Percentiles rank a stretch among this genome's conserved stretches.
Conservation (phyloP, 2,113 vertebrate species). For the Pungitius pungitius region DNA sequence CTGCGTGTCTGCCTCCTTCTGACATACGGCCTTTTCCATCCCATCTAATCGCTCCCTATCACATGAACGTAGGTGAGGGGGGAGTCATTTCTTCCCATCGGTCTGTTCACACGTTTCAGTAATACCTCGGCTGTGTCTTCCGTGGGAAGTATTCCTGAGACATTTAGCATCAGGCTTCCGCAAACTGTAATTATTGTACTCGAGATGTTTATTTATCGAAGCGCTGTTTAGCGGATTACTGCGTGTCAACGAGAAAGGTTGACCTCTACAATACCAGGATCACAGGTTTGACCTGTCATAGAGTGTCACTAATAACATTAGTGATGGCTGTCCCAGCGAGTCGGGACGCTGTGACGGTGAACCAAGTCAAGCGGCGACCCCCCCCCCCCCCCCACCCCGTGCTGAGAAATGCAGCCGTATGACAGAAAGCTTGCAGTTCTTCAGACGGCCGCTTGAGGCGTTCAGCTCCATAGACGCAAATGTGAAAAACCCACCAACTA, state of each 20-base stretch:
- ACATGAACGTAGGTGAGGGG: constrained; percentile 5
- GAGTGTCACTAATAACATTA: background rate
- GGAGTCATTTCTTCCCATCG: background rate
- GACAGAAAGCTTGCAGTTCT: background rate
- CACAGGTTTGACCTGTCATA: background rate
- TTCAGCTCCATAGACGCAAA: background rate
- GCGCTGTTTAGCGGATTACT: background rate
- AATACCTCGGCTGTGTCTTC: background rate
- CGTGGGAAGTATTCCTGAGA: background rate
- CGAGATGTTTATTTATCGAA: background rate
- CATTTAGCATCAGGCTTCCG: constrained; percentile 12
- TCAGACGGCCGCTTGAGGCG: background rate
- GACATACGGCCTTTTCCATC: constrained; percentile 33
- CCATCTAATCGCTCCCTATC: constrained; percentile 24
- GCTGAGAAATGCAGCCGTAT: background rate
- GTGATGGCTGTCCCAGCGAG: background rate
- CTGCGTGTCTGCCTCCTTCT: constrained; percentile 29
- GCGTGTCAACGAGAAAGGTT: background rate
- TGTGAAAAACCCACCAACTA: background rate
- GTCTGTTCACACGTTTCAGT: constrained; percentile 9
- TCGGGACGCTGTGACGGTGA: background rate
- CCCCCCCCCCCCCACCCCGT: no score
- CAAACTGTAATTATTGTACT: constrained; percentile 3
- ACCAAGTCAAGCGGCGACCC: background rate
- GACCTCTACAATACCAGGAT: background rate